A percentile compares a stretch with the other conserved stretches of the same genome.
Conservation (phyloP, 2,113 vertebrate genomes). For the Pseudorhombus dupliciocellatus region DNA sequence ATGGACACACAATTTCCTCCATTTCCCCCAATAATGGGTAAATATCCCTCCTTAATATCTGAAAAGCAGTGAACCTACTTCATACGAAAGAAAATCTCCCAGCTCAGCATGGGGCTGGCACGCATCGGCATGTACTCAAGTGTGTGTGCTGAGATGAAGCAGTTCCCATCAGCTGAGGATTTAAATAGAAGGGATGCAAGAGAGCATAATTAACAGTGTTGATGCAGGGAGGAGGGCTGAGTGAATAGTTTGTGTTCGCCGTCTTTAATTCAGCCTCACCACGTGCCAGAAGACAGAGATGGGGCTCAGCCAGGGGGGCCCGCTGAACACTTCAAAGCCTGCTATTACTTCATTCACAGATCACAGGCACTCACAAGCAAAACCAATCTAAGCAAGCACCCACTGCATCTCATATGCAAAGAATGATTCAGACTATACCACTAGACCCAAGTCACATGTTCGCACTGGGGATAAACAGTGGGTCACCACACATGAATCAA, state of each 20-base stretch:
- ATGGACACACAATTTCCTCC: conserved; percentile 12
- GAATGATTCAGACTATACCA: conserved; percentile 27
- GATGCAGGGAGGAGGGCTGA: conserved; percentile 46
- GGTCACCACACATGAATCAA: conserved; percentile 15
- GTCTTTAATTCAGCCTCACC: conserved; percentile 69
- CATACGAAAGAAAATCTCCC: conserved; percentile 53
- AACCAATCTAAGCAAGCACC: conserved; percentile 35
- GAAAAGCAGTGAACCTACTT: conserved; percentile 35
- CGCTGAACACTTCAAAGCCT: conserved; percentile 54
- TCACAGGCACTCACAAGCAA: conserved; percentile 41
- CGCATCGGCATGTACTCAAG: conserved; percentile 18
- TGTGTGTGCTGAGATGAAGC: conserved; percentile 38
- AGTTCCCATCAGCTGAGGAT: conserved; percentile 50
- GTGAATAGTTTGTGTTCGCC: conserved; percentile 55
- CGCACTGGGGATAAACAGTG: conserved; percentile 2
- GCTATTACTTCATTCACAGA: conserved; percentile 63
- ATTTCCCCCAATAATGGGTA: conserved; percentile 16
- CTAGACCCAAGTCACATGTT: conserved; percentile 31
- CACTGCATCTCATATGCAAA: conserved; percentile 2
- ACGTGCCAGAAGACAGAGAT: conserved; percentile 49
- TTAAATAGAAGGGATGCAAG: conserved; percentile 66
- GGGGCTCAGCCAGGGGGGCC: conserved; percentile 47
- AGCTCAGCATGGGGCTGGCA: conserved; percentile 48
- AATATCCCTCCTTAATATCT: conserved; percentile 29
- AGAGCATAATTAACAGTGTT: conserved; percentile 71